Evolutionary conservation across 2,888 invertebrate genomes (phyloP), one percentile per base, ranked within the genome.

Genomic region (Microdon myrmicae): DNA sequence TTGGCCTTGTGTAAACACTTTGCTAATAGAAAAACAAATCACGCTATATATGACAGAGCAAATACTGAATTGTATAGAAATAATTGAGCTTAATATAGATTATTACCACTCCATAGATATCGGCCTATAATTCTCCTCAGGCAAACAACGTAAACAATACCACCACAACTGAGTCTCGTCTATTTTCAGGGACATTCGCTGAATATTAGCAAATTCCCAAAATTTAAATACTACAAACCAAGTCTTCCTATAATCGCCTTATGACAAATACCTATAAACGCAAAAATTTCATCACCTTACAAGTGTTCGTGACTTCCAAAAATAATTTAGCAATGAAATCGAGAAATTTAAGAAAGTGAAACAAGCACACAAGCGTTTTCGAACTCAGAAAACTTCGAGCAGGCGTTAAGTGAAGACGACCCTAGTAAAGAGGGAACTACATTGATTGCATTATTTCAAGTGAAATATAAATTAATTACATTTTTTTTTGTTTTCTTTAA

Each of bases 341-440:
- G 66, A 54, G 64, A 56, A 43, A 53, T 49, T 64, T 67, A 68
- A 69, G 68, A 70, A 73, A 73, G 72, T 71, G 73, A 72, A 78
- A 76, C n/a, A 78, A 78, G 61, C 66, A 60, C 38, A 60, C 60
- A 60, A 53, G 48, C 70, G 70, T 69, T 69, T 66, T 69, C 70
- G 53, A 70, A 70, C 69, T 71, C 78, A 79, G 79, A 79, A 75
- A 72, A 77, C 76, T 72, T 77, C 77, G 77, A 79, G 74, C 79
- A 75, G 77, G 77, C 79, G 73, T 74, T 72, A 71, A 77, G 79
- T 77, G 74, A 73, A 77, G 74, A 76, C 70, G 64, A 71, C 75
- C n/a, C 69, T 69, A 71, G 61, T 56, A 59, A n/a, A n/a, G 68
- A 58, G 69, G 68, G 61, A 72, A 71, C 55, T 68, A 67, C 70